Evolutionary conservation across 2,888 invertebrate species (phyloP).

Genomic region (Dermolepida albohirtum): DNA sequence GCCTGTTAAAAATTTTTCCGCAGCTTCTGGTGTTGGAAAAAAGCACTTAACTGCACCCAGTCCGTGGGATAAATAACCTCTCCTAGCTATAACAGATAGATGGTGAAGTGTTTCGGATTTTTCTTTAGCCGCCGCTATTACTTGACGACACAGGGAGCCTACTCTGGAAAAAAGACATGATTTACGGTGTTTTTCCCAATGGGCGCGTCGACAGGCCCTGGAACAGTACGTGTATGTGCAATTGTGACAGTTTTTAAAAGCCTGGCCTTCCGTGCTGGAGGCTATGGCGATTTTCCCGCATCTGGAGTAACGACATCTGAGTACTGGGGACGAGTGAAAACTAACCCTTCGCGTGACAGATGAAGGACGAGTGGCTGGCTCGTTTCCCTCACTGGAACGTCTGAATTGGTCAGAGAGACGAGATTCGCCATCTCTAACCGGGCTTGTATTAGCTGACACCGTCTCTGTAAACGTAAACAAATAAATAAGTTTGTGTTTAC

Average conservation of each 20-base stretch:
- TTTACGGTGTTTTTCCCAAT: slow-evolving; percentile 94
- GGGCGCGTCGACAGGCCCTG: slow-evolving; percentile 87
- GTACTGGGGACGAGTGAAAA: slow-evolving; percentile 69
- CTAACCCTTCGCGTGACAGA: slow-evolving; percentile 70
- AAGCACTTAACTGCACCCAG: slow-evolving; percentile 93
- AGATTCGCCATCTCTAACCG: slow-evolving; percentile 53
- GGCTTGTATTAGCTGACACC: slow-evolving; percentile 66
- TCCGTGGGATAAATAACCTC: slow-evolving; percentile 86
- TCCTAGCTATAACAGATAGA: slow-evolving; percentile 85
- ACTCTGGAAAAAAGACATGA: slow-evolving; percentile 92
- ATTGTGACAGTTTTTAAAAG: slow-evolving; percentile 94
- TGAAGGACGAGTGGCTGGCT: slow-evolving; percentile 60
- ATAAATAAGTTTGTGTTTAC: slow-evolving; percentile 44
- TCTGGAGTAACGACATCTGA: slow-evolving; percentile 82
- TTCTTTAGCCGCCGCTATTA: slow-evolving; percentile 83
- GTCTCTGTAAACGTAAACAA: slow-evolving; percentile 61
- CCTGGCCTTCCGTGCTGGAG: slow-evolving; percentile 80
- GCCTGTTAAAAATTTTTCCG: slow-evolving; percentile 83
- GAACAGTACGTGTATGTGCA: slow-evolving; percentile 96
- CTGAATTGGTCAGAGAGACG: slow-evolving; percentile 64
- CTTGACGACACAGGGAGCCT: slow-evolving; percentile 88
- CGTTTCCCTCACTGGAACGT: slow-evolving; percentile 75
- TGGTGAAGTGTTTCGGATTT: slow-evolving; percentile 80
- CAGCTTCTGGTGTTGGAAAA: slow-evolving; percentile 87
- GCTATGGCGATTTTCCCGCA: slow-evolving; percentile 78